Base-by-base conservation (phyloP, 37 sponge, comb jelly and placozoan genomes). In the Ephydatia muelleri region DNA sequence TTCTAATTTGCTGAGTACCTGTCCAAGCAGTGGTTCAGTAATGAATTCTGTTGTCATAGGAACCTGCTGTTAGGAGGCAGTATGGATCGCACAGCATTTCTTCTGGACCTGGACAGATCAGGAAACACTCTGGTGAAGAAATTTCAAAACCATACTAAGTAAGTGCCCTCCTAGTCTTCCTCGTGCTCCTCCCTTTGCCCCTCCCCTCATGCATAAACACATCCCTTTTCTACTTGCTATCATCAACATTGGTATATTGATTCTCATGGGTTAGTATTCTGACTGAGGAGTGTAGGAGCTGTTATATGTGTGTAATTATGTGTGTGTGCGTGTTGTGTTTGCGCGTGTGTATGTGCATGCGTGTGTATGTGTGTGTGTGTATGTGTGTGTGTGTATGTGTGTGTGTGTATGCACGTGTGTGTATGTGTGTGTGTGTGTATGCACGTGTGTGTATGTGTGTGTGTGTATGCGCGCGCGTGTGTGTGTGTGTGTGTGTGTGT, bases 41-140 rank as follows among this genome's bases (percentile, higher is more conserved):
- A 43, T 43, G 8, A 43, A 43, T 8, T 43, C 47, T 43, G 47
- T 38, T 28, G 25, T 69, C 36, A 27, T 72, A 85, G 91, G 70
- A 82, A 82, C 32, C 32, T 91, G n/a, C 22, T 91, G 25, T 28
- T 89, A 75, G 84, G 89, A 74, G 89, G 84, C 22, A 89, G 76
- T 47, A 89, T 89, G 89, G 89, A 89, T 38, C 73, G 84, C 11
- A 21, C 2, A 22, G 65, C 85, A 26, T 84, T 79, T 34, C 71
- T 89, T 13, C 34, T 89, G 38, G 84, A 89, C 75, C 35, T 88
- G 39, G 67, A 65, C 36, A 65, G 16, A 16, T 33, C 32, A 26
- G 83, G 37, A 3, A 72, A 88, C 6, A 25, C 22, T 16, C 9
- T 89, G 8, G 36, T 89, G 13, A 84, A 89, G 43, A 67, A 3